A percentile compares a stretch with the other conserved stretches of the same genome.
Evolutionary conservation across 2,797 vertebrate species (phyloP).

Genomic region (Oceanodroma leucorhoa): DNA sequence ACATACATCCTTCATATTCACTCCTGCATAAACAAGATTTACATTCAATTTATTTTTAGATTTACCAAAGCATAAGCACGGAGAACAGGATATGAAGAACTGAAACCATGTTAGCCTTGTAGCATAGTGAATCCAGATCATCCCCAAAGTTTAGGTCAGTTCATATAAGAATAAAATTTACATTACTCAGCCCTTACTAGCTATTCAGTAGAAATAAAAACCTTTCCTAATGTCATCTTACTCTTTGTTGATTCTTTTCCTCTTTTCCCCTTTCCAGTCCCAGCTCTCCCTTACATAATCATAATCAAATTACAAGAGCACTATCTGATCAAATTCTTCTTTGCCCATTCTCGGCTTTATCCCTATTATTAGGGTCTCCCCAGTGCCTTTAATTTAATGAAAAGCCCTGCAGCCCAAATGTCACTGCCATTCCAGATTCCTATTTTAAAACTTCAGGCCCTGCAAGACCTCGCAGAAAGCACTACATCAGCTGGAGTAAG

Average conservation of each 20-base stretch:
- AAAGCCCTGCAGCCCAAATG: constrained; percentile 51
- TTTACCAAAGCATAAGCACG: neutral
- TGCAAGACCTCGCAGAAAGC: neutral
- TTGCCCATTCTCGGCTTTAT: neutral
- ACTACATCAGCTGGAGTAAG: neutral
- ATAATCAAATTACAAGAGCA: constrained; percentile 50
- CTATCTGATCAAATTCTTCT: constrained; percentile 55
- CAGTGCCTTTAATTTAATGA: constrained; percentile 53
- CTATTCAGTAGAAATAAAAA: constrained; percentile 8
- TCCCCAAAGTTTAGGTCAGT: neutral
- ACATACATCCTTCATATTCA: neutral
- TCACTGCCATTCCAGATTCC: constrained; percentile 32
- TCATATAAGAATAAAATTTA: neutral
- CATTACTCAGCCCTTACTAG: neutral
- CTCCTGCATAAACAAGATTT: neutral
- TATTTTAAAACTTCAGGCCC: constrained; percentile 20
- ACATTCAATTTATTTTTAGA: neutral
- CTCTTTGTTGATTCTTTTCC: constrained; percentile 15
- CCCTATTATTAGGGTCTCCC: constrained; percentile 39
- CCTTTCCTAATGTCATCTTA: constrained; percentile 13
- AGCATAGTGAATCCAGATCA: neutral
- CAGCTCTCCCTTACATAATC: constrained; percentile 39
- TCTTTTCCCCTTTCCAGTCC: constrained; percentile 9
- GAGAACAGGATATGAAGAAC: neutral
- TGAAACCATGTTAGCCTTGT: neutral